Evolutionary conservation across 2,797 vertebrate genomes (phyloP).

Genomic region (Syngnathus acus): DNA sequence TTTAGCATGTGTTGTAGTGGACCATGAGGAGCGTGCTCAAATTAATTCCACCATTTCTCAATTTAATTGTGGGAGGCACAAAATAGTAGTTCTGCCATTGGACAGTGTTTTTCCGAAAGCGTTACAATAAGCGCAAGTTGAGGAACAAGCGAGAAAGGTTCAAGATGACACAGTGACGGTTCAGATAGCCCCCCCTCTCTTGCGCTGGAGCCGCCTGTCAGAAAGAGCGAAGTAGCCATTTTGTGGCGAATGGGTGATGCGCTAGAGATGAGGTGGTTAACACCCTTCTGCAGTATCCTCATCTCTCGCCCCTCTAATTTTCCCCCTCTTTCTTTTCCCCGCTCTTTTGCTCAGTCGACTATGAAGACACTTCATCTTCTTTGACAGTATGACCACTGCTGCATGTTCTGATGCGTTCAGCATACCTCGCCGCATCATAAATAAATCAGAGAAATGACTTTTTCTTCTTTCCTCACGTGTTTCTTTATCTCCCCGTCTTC

Average conservation of each 20-base stretch:
- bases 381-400: slow-evolving; percentile 97
- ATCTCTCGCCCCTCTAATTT: slow-evolving; percentile 58
- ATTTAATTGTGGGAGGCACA: neutral
- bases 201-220: slow-evolving; percentile 37
- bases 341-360: slow-evolving; percentile 79
- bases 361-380: slow-evolving; percentile 92
- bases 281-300: slow-evolving; percentile 65
- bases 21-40: neutral
- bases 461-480: slow-evolving; percentile 63
- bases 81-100: slow-evolving; percentile 11
- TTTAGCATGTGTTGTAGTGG: neutral
- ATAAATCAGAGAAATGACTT: slow-evolving; percentile 97
- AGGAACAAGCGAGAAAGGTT: slow-evolving; percentile 48
- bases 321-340: slow-evolving; percentile 44
- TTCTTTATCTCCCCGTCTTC: slow-evolving; percentile 52
- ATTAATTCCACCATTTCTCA: neutral
- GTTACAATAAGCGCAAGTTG: slow-evolving; percentile 49
- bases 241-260: slow-evolving; percentile 65
- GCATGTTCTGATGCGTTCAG: slow-evolving; percentile 89
- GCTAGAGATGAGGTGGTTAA: slow-evolving; percentile 85
- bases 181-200: slow-evolving; percentile 40
- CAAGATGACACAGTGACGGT: slow-evolving; percentile 49
- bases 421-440: slow-evolving; percentile 98
- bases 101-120: slow-evolving; percentile 36
- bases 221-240: slow-evolving; percentile 68